Evolutionary conservation across 1,140 invertebrate species (phyloP), one percentile per base, ranked within the genome.

Genomic region (Grapholita molesta): DNA sequence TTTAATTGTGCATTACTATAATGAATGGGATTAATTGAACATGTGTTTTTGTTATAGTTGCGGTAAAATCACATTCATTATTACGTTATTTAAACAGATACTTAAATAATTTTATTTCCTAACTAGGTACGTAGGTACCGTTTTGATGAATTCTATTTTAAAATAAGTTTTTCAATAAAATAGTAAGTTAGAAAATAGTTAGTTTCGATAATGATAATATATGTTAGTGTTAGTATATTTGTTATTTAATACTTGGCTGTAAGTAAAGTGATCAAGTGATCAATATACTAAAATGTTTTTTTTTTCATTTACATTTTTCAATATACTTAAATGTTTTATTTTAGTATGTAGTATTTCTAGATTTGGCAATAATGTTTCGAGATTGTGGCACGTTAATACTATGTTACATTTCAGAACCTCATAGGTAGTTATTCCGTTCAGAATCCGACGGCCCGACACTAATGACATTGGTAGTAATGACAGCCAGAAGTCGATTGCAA

Each of bases 1-100:
- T 61, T 61, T 61, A 61, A 30, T 61, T 61, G 12, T 61, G 24
- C 55, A 61, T 61, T 61, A 28, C 32, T 61, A 55, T 28, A 28
- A 15, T 15, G 25, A 61, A 28, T 32, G n/a, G 6, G 24, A 61
- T 61, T 61, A 25, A 61, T 61, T 32, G 12, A 30, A 61, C 55
- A 61, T 9, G 28, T 61, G 55, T 61, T 61, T 61, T 30, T 25
- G 9, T 12, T 25, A 48, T 6, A 21, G 18, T 7, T 48, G 42
- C 42, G 42, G 42, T 48, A 18, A 48, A 2, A 7, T 48, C 1
- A 48, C 18, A 48, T 48, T 18, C 8, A 2, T 48, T 48, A 48
- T 48, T 48, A 48, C 42, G 18, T 8, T 48, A 21, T 48, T 7
- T 48, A 21, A 48, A 48, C 21, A 48, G 0, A 21, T 21, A 48